Conservation (phyloP, 2,797 vertebrate genomes). For the Holocentrus rufus region DNA sequence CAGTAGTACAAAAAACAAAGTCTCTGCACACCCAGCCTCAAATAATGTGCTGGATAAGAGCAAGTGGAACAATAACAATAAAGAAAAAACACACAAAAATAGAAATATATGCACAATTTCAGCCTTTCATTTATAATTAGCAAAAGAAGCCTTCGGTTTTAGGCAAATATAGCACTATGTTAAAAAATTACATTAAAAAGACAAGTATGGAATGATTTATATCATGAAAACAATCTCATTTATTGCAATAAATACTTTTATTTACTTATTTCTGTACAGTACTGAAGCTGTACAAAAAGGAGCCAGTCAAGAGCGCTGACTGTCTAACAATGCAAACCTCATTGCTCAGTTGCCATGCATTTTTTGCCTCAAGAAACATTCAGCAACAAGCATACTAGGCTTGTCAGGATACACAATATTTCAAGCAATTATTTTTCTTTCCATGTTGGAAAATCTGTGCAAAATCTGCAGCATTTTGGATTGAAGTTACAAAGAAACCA, state of each 20-base stretch:
- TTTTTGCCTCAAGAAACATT: conserved; percentile 64
- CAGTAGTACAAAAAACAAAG: neutral
- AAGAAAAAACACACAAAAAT: neutral
- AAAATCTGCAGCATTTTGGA: conserved; percentile 77
- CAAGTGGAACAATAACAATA: neutral
- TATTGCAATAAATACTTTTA: conserved; percentile 60
- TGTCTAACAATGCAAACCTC: conserved; percentile 40
- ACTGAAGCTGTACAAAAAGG: conserved; percentile 64
- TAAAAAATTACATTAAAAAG: conserved; percentile 7
- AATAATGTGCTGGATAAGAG: neutral
- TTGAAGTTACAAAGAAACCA: conserved; percentile 41
- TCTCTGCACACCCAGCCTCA: neutral
- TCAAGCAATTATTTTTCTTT: conserved; percentile 62
- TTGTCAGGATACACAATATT: conserved; percentile 46
- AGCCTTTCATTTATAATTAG: neutral
- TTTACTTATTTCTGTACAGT: conserved; percentile 48
- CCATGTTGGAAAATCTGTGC: conserved; percentile 71
- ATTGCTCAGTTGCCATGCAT: conserved; percentile 67
- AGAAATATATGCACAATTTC: conserved; percentile 31
- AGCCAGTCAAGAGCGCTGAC: conserved; percentile 48
- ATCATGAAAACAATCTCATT: conserved; percentile 25
- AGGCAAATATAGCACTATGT: neutral
- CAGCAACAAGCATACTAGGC: conserved; percentile 63
- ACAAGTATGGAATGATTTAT: conserved; percentile 5
- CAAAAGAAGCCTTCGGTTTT: neutral